Evolutionary conservation across 2,113 vertebrate species (phyloP), one percentile per base, ranked within the genome.

Genomic region (Amazona guildingii): DNA sequence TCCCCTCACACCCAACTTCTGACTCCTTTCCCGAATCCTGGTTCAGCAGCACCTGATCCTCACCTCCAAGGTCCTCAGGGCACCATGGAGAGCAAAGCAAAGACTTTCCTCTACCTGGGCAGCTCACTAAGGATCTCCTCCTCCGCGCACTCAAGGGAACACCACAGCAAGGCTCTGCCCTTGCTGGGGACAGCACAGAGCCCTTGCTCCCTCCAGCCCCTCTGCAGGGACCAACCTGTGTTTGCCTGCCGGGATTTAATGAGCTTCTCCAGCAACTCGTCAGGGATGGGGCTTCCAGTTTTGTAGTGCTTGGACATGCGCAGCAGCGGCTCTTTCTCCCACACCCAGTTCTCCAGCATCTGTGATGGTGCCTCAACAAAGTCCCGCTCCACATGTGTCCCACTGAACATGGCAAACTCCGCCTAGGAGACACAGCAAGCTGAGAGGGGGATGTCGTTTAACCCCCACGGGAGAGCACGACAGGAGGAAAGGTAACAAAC

Each of bases 341-440:
- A 99, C 39, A 99, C 99, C 99, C 99, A 99, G 97, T 99, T 99
- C 98, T 99, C 99, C 98, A 99, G 67, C 99, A 99, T 99, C 98
- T 99, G 99, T 0, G 99, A 99, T 0, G 99, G 99, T 0, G 99
- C 99, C 96, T 99, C 99, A 70, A 99, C 99, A 0, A 99, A 99
- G 94, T 99, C 99, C 19, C 99, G 86, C 97, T 99, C 99, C 97
- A 99, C 99, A 0, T 99, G 99, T 0, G 99, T 99, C 72, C 99
- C 99, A 0, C 99, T 99, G 98, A 99, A 99, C 99, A 99, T 99
- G 95, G 99, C 99, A 15, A 99, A 99, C 91, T 99, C 99, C 0
- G 99, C 98, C 99, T 99, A 95, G 8, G n/a, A 18, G 79, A 43
- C 13, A 20, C 0, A 1, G 63, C 9, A 1, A 6, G 74, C 83